Conservation (phyloP, 1,140 invertebrate species). For the Bombus vancouverensis region DNA sequence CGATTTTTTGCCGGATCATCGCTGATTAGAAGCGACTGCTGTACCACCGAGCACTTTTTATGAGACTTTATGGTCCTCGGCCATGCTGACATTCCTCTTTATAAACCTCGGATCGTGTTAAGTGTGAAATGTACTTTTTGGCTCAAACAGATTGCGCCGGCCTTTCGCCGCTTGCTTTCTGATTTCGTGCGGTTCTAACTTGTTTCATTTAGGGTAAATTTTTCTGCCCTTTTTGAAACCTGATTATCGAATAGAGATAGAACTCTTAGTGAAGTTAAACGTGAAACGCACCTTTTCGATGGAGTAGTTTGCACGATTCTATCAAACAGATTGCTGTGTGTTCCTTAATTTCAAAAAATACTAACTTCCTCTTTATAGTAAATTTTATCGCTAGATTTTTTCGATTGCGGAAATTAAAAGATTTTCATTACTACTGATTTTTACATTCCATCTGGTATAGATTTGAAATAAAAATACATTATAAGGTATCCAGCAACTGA, state of each 20-base stretch:
- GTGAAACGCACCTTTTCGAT: background rate
- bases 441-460: background rate
- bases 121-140: constrained; percentile 21
- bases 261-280: background rate
- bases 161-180: background rate
- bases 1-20: constrained; percentile 44
- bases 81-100: constrained; percentile 1
- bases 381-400: too few species aligned
- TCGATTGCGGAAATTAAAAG: background rate
- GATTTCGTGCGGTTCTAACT: background rate
- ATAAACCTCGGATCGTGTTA: background rate
- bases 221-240: background rate
- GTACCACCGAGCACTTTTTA: background rate
- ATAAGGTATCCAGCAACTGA: too few species aligned
- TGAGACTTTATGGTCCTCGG: constrained; percentile 15
- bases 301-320: background rate
- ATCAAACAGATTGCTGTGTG: background rate
- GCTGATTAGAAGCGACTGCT: constrained; percentile 35
- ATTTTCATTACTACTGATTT: background rate
- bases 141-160: background rate
- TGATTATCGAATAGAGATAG: background rate
- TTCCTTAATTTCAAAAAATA: background rate
- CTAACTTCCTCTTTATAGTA: background rate
- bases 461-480: background rate
- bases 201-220: background rate